These are phyloP conservation scores for Amphiduros pacificus DNA, from an alignment of 2,888 invertebrate species.

Conservation along the genomic window DNA sequence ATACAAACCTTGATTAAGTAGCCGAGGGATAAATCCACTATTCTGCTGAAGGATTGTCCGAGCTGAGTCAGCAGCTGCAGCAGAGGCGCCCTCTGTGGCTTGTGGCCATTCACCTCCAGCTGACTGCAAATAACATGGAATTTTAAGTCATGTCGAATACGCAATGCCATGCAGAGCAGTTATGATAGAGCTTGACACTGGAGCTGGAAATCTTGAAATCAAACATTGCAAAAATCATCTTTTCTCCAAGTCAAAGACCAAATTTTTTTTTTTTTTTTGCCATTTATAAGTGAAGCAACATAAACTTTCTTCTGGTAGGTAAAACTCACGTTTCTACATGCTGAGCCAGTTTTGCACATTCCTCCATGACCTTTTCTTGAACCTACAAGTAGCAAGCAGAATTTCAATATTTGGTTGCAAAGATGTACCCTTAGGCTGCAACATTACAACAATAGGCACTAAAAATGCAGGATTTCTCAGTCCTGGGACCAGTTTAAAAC, in stretches of 20 bases:
- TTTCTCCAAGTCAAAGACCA: neutral
- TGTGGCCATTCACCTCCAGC: conserved; percentile 13
- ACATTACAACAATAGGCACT: too few relatives aligned
- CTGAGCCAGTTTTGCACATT: conserved; percentile 53
- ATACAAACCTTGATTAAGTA: conserved; percentile 63
- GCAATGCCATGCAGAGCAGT: too few relatives aligned
- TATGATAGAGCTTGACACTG: too few relatives aligned
- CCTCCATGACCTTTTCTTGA: conserved; percentile 53
- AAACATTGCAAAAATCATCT: neutral
- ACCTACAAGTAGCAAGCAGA: conserved; percentile 41
- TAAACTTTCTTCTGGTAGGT: too few relatives aligned
- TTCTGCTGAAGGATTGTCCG: conserved; percentile 51
- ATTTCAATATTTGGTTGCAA: too few relatives aligned
- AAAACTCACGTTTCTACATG: conserved; percentile 46
- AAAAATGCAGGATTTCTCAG: too few relatives aligned
- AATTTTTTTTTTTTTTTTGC: too few relatives aligned
- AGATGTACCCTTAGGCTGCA: too few relatives aligned
- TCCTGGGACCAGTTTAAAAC: too few relatives aligned
- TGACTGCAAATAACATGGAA: conserved; percentile 10
- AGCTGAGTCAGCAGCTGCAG: conserved; percentile 52
- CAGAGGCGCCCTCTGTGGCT: conserved; percentile 36
- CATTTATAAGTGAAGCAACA: too few relatives aligned
- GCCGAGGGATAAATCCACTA: conserved; percentile 49
- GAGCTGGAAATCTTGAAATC: neutral
- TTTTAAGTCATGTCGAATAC: too few relatives aligned